Conservation (phyloP, 2,113 vertebrate genomes). For the Manacus vitellinus region DNA sequence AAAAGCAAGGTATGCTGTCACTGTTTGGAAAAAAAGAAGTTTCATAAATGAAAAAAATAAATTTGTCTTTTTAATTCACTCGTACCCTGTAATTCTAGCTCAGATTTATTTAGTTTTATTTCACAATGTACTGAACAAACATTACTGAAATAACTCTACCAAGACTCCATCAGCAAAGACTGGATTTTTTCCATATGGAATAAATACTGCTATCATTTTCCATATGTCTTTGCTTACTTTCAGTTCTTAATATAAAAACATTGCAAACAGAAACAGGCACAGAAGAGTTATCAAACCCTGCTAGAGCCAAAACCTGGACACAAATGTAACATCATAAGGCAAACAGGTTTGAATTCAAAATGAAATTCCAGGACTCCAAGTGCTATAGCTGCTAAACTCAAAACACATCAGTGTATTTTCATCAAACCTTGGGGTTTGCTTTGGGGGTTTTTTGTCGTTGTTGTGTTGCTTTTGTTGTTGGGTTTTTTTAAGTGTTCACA, state of each 20-base stretch:
- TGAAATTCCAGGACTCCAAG: background rate
- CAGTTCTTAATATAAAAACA: slow-evolving; percentile 37
- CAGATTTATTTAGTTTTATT: background rate
- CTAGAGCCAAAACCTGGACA: background rate
- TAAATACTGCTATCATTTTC: slow-evolving; percentile 1
- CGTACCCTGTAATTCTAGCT: background rate
- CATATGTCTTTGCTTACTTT: slow-evolving; percentile 28
- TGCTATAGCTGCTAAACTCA: background rate
- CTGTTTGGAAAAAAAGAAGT: background rate
- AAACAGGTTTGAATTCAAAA: background rate
- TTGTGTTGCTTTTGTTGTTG: background rate
- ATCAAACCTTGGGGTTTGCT: background rate
- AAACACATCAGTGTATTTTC: background rate
- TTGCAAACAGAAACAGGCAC: background rate
- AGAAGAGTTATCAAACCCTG: background rate
- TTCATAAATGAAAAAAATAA: background rate
- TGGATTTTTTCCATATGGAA: slow-evolving; percentile 21
- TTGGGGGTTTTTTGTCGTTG: background rate
- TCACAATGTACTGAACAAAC: background rate
- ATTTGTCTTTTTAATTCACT: background rate
- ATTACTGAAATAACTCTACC: background rate
- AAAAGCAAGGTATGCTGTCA: background rate
- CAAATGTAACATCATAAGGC: background rate
- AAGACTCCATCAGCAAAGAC: background rate
- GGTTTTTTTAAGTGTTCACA: background rate